Conservation (phyloP, 1,140 invertebrate genomes). For the Diuraphis noxia region DNA sequence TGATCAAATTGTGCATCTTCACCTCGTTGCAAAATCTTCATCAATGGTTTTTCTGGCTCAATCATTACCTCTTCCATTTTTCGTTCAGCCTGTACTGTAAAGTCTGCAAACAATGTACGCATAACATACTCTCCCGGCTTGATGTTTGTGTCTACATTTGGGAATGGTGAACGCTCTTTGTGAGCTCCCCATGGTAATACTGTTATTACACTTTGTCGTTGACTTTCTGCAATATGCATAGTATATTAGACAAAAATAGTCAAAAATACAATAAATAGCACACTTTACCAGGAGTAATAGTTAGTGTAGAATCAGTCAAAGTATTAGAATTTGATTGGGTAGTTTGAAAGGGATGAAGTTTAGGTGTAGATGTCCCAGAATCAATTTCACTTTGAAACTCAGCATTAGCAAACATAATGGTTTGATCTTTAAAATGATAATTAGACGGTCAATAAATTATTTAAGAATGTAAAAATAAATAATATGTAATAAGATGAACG, state of each 20-base stretch:
- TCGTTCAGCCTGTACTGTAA: conserved; percentile 87
- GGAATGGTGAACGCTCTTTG: conserved; percentile 71
- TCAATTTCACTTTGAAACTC: conserved; percentile 37
- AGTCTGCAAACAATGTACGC: conserved; percentile 90
- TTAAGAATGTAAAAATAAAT: not conserved
- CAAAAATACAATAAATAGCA: not conserved
- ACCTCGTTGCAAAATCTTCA: conserved; percentile 90
- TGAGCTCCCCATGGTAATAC: conserved; percentile 80
- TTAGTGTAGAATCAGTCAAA: conserved; percentile 1
- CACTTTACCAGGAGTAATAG: not conserved
- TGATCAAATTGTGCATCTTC: conserved; percentile 96
- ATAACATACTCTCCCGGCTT: conserved; percentile 93
- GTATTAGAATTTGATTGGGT: not conserved
- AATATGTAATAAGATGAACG: not conserved
- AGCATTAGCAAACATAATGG: not conserved
- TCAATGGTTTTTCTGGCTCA: conserved; percentile 88
- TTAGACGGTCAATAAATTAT: not conserved
- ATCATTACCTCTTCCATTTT: conserved; percentile 94
- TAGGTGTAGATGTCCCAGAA: not conserved
- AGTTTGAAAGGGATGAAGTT: not conserved
- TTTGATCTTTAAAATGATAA: conserved; percentile 19
- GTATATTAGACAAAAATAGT: not conserved
- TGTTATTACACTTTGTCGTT: conserved; percentile 56
- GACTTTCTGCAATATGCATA: conserved; percentile 53
- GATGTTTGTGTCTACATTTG: conserved; percentile 68